A percentile compares a stretch with the other conserved stretches of the same genome.
Conservation (phyloP, 92 coral and sea anemone genomes). For the Phenganax stokvisi region DNA sequence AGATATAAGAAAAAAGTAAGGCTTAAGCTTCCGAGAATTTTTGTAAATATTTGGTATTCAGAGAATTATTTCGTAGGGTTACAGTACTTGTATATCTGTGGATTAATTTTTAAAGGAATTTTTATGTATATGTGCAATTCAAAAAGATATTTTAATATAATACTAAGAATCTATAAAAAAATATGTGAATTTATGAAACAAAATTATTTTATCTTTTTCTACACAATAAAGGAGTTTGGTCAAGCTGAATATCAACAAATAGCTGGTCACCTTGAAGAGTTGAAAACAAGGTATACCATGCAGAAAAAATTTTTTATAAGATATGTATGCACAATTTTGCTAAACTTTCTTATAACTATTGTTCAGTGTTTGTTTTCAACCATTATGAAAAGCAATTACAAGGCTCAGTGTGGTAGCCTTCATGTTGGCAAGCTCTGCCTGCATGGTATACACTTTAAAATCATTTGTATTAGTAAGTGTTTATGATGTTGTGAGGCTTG, state of each 20-base stretch:
- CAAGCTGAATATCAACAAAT: constrained; percentile 75
- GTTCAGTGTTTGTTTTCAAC: too few relatives aligned
- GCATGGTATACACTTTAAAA: too few relatives aligned
- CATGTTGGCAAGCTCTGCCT: too few relatives aligned
- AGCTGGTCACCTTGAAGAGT: constrained; percentile 79
- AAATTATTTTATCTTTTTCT: not conserved
- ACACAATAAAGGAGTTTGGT: constrained; percentile 67
- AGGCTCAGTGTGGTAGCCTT: too few relatives aligned
- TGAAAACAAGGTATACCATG: constrained; percentile 69
- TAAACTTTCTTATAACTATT: too few relatives aligned
- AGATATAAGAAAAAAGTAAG: constrained; percentile 82
- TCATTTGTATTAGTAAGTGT: too few relatives aligned
- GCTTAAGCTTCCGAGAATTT: not conserved
- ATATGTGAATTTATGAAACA: too few relatives aligned
- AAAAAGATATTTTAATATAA: not conserved
- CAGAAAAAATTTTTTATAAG: not conserved
- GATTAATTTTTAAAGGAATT: not conserved
- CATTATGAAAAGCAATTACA: too few relatives aligned
- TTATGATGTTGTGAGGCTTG: too few relatives aligned
- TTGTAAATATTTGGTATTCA: not conserved
- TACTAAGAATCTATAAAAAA: too few relatives aligned
- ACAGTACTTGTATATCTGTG: too few relatives aligned
- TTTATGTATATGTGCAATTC: not conserved
- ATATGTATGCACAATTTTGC: not conserved
- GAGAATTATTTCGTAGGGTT: too few relatives aligned